These are phyloP conservation scores for Alviniconcha strummeri DNA, from an alignment of 2,888 invertebrate genomes.

Conservation along the genomic window DNA sequence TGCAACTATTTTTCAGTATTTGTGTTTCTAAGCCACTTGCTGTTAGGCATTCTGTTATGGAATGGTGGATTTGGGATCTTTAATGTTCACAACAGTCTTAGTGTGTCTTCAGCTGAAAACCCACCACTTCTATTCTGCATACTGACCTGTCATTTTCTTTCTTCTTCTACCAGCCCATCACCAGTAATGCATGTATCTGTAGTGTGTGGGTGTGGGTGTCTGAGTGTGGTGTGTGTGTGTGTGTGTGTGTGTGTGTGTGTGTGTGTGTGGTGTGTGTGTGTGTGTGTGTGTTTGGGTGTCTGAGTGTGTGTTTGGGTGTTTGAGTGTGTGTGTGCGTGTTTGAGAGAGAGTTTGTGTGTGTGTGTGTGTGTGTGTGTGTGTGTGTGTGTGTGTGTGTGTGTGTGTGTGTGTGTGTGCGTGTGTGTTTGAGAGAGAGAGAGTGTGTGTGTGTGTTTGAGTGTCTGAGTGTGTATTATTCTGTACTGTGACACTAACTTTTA, in stretches of 20 bases:
- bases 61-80: too few relatives aligned
- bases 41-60: too few relatives aligned
- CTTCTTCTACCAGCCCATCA: too few relatives aligned
- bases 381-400: background rate
- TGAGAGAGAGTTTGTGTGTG: background rate
- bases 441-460: too few relatives aligned
- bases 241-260: background rate
- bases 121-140: too few relatives aligned
- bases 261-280: background rate
- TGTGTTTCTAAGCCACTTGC: too few relatives aligned
- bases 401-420: background rate
- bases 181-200: too few relatives aligned
- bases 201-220: background rate
- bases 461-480: background rate
- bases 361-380: background rate
- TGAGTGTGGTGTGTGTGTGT: background rate
- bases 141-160: too few relatives aligned
- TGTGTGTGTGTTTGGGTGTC: background rate
- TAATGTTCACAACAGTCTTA: too few relatives aligned
- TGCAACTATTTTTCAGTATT: too few relatives aligned
- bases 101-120: too few relatives aligned
- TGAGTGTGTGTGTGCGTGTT: background rate
- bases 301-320: background rate
- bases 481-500: background rate
- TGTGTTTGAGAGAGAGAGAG: too few relatives aligned